Evolutionary conservation across 2,888 invertebrate species (phyloP).

Genomic region (Teleiodes luculella): DNA sequence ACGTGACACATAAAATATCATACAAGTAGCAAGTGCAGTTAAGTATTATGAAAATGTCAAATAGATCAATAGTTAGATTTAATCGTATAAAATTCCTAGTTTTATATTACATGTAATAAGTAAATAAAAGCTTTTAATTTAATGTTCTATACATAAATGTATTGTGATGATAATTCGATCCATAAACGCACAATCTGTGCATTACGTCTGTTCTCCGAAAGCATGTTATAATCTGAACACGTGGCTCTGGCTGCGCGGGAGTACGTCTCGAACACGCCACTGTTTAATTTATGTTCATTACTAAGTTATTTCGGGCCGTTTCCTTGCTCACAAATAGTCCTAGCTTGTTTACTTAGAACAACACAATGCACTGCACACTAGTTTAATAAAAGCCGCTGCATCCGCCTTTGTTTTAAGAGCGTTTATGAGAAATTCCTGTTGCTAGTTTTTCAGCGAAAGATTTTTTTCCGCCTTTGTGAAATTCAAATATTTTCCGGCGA

Average conservation of each 20-base stretch:
- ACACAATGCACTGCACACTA: conserved; percentile 7
- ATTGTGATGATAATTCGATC: too few species aligned
- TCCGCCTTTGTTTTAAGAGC: not conserved
- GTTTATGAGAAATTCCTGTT: not conserved
- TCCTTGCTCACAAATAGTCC: conserved; percentile 38
- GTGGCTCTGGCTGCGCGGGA: conserved; percentile 31
- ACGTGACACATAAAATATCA: too few species aligned
- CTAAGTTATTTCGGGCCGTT: conserved; percentile 48
- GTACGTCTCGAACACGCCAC: conserved; percentile 40
- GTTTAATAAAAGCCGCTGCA: conserved; percentile 7
- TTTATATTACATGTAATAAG: too few species aligned
- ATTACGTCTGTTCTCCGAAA: not conserved
- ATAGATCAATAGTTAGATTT: too few species aligned
- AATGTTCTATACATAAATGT: too few species aligned
- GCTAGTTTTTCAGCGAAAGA: not conserved
- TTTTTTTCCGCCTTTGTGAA: not conserved
- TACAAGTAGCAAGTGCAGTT: too few species aligned
- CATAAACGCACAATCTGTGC: not conserved
- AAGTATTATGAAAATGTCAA: too few species aligned
- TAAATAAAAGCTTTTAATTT: too few species aligned
- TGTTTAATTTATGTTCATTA: conserved; percentile 51
- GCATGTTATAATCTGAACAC: conserved; percentile 32
- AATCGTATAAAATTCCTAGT: too few species aligned
- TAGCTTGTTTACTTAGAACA: conserved; percentile 26
- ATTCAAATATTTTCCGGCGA: not conserved